phyloP scores from a whole-genome alignment of 1,140 invertebrate genomes.

The Ephestia elutella region DNA sequence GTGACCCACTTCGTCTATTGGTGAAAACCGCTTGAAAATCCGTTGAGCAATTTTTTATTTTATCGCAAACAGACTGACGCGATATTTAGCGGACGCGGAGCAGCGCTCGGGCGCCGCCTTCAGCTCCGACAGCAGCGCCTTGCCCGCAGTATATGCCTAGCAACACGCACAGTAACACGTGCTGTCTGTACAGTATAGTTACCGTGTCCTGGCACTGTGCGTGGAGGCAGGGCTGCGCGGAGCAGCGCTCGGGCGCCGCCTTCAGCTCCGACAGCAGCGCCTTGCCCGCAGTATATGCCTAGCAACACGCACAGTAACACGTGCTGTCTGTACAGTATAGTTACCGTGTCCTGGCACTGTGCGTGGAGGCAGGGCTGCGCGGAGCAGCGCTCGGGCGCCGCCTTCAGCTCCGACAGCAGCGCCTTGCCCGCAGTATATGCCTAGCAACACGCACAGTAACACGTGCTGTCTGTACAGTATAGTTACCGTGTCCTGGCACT shows the following conservation, averaged over 20 bases:
- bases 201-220: conserved; percentile 77
- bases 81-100: too few relatives aligned
- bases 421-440: conserved; percentile 77
- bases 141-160: too few relatives aligned
- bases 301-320: conserved; percentile 77
- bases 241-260: conserved; percentile 60
- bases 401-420: conserved; percentile 57
- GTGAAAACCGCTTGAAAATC: too few relatives aligned
- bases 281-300: too few relatives aligned
- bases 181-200: too few relatives aligned
- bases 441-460: conserved; percentile 83
- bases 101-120: conserved; percentile 56
- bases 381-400: conserved; percentile 74
- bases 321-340: too few relatives aligned
- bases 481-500: too few relatives aligned
- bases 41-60: too few relatives aligned
- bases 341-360: conserved; percentile 77
- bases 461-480: too few relatives aligned
- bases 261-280: conserved; percentile 26
- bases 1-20: too few relatives aligned
- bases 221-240: conserved; percentile 75
- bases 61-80: too few relatives aligned
- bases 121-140: conserved; percentile 26
- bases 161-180: conserved; percentile 78
- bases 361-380: conserved; percentile 76